Evolutionary conservation across 2,113 vertebrate species (phyloP), one percentile per base, ranked within the genome.

Genomic region (Pardalotus punctatus): DNA sequence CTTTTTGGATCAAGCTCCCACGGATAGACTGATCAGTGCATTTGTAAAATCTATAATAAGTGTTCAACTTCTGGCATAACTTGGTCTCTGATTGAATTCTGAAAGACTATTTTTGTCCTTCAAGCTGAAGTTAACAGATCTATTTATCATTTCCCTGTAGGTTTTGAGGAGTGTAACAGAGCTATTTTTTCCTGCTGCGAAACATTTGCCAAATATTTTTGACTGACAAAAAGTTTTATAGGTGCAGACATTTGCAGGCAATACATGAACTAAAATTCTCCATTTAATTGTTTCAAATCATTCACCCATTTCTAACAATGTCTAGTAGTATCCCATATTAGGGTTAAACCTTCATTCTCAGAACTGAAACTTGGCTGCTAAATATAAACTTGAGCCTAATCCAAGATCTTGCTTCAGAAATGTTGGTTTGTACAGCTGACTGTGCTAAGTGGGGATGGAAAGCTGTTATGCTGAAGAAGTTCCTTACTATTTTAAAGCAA

Each of bases 401-500:
- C 93, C 85, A 96, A 96, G 56, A 36, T 90, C 58, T 80, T 62
- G 29, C 90, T 88, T 91, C 71, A 94, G 94, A 96, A 94, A 96
- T 80, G 54, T 90, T 95, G 62, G 42, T 96, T 96, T 94, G 62
- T 90, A 56, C 78, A 93, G 89, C 90, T 93, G 92, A 87, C 73
- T 87, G 43, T 93, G 91, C 66, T 91, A 93, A 95, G 64, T 40
- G 64, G 62, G 62, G 58, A 91, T 90, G 38, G 71, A 97, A 94
- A 91, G 24, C 86, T 80, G 81, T 96, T 96, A 91, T 36, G 70
- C 65, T 91, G 50, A 86, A 95, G 65, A 89, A 85, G 87, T 89
- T 81, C 57, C 74, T 86, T 90, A 62, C 81, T 94, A 90, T 94
- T 96, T 96, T 91, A 94, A 93, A 95, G 43, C 56, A 93, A 90